Evolutionary conservation across 2,113 vertebrate species (phyloP).

Genomic region (Nothoprocta pentlandii): DNA sequence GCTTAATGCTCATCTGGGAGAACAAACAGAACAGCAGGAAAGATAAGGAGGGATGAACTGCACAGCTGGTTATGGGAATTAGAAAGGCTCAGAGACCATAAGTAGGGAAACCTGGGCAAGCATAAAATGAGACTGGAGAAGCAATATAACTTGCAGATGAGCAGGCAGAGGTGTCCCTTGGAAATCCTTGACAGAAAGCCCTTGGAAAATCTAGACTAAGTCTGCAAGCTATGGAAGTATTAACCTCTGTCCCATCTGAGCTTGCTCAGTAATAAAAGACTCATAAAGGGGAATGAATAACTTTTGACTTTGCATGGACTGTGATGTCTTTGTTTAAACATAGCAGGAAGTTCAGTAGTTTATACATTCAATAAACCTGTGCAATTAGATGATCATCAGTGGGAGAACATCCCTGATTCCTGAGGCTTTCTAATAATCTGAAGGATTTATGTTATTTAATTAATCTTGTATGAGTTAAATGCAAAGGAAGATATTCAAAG

Average conservation of each 20-base stretch:
- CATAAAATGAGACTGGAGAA: neutral
- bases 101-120: neutral
- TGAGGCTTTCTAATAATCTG: neutral
- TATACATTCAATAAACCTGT: neutral
- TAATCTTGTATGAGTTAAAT: neutral
- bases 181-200: neutral
- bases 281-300: neutral
- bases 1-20: fast-evolving
- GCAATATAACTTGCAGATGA: fast-evolving
- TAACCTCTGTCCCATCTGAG: neutral
- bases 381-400: neutral
- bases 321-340: neutral
- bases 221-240: neutral
- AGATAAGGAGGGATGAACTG: fast-evolving
- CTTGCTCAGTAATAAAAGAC: neutral
- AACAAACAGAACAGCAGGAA: fast-evolving
- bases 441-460: neutral
- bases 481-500: neutral
- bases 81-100: fast-evolving
- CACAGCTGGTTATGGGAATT: too few relatives aligned
- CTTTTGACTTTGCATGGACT: neutral
- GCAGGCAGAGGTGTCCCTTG: neutral
- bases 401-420: neutral
- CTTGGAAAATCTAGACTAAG: neutral
- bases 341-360: neutral